Percentiles rank a stretch among this genome's conserved stretches.
These are phyloP conservation scores for Oligia strigilis DNA, from an alignment of 2,888 invertebrate genomes.

Conservation along the genomic window DNA sequence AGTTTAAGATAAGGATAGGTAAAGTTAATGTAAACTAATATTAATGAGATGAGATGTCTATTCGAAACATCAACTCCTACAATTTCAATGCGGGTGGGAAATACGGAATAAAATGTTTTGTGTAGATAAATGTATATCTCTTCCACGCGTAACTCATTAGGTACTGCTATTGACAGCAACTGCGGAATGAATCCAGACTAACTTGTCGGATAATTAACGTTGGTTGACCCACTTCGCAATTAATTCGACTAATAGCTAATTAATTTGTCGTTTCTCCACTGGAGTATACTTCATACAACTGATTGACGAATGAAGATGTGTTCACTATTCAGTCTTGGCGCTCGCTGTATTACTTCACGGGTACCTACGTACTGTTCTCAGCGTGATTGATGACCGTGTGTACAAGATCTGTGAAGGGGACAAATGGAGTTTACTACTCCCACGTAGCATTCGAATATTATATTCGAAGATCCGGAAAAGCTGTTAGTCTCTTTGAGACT, in stretches of 20 bases:
- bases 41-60: constrained; percentile 11
- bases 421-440: constrained; percentile 29
- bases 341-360: constrained; percentile 34
- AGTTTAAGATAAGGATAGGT: neutral
- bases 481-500: constrained; percentile 59
- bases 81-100: constrained; percentile 34
- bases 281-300: constrained; percentile 51
- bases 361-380: constrained; percentile 22
- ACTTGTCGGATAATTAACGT: constrained; percentile 66
- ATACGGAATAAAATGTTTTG: constrained; percentile 43
- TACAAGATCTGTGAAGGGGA: constrained; percentile 41
- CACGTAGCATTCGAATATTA: constrained; percentile 20
- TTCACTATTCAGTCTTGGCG: constrained; percentile 37
- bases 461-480: constrained; percentile 32
- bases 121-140: constrained; percentile 48
- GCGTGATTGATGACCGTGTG: constrained; percentile 51
- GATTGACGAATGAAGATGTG: constrained; percentile 57
- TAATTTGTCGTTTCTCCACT: constrained; percentile 67
- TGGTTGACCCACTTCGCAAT: constrained; percentile 73
- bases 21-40: neutral
- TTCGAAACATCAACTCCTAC: constrained; percentile 16
- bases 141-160: constrained; percentile 58
- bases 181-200: constrained; percentile 66
- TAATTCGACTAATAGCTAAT: constrained; percentile 68
- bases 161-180: constrained; percentile 71